Percentiles rank a stretch among this genome's conserved stretches.
Conservation (phyloP, 2,888 invertebrate species). For the Lingula anatina region DNA sequence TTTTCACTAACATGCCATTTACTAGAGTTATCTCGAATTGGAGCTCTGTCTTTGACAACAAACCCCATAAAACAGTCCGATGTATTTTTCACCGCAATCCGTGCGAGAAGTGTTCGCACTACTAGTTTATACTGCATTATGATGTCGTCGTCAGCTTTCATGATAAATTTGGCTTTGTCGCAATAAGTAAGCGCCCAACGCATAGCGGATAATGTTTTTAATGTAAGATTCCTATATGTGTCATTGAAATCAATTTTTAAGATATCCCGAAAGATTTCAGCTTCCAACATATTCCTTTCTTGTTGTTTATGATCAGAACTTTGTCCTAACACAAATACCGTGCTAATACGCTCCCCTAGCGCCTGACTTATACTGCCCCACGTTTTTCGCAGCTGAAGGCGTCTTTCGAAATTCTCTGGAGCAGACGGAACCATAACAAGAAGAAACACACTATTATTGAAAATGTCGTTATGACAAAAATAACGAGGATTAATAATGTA, state of each 20-base stretch:
- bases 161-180: neutral
- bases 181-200: neutral
- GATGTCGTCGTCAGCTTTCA: slow-evolving; percentile 1
- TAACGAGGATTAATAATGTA: too few species aligned
- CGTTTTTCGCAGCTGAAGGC: neutral
- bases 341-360: neutral
- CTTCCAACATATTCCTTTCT: neutral
- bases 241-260: neutral
- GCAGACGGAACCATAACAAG: neutral
- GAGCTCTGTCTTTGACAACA: neutral
- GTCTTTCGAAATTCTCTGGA: neutral
- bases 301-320: neutral
- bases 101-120: neutral
- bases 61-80: neutral
- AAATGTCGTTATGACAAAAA: too few species aligned
- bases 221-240: neutral
- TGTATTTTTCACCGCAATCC: neutral
- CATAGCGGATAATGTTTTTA: neutral
- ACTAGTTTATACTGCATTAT: neutral
- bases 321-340: neutral
- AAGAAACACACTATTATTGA: too few species aligned
- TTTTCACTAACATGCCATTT: neutral
- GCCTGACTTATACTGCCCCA: neutral
- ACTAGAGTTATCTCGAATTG: neutral
- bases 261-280: neutral